Base-by-base conservation (phyloP, 1,140 invertebrate genomes). In the Muscidifurax raptorellus region DNA sequence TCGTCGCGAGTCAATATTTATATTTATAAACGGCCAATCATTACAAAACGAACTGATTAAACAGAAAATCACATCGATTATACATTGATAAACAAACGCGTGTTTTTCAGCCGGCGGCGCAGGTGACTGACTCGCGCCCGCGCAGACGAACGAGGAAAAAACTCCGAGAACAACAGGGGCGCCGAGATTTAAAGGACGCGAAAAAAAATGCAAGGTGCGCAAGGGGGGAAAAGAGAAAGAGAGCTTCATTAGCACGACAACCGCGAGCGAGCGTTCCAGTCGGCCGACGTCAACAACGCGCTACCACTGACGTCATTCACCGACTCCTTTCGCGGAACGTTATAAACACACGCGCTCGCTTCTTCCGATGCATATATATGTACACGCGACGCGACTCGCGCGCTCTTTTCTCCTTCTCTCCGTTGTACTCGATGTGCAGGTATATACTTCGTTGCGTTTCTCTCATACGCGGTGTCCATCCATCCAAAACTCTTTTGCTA, bases 231-330 rank as follows among this genome's bases (percentile, higher is more conserved):
- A 30, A 77, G 25, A 52, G 40, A 40, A 76, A 74, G 71, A 76
- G 74, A 76, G 74, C 40, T 47, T 76, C 40, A 76, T 76, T 76
- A 52, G 44, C 66, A 69, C 10, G 66, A 69, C 66, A 69, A 69
- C 27, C 25, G 22, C 75, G 44, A 15, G 47, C 27, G 40, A 15
- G 75, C 47, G 75, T 76, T 76, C 74, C 74, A 76, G 13, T 18
- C 32, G 76, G 52, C 15, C 59, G 47, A 78, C 76, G 47, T 64
- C 76, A 78, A 18, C 25, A n/a, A 18, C 12, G 40, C 40, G 74
- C 47, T 78, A 66, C 52, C 47, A 78, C 22, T 79, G 59, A 67
- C 77, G 79, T 80, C 79, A 81, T 74, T 36, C 69, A 36, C 69
- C 69, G 28, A 52, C 25, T 72, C 47, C 10, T 74, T 81, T 81